These are phyloP conservation scores for Upupa epops DNA, from an alignment of 2,113 vertebrate species.

Conservation along the genomic window DNA sequence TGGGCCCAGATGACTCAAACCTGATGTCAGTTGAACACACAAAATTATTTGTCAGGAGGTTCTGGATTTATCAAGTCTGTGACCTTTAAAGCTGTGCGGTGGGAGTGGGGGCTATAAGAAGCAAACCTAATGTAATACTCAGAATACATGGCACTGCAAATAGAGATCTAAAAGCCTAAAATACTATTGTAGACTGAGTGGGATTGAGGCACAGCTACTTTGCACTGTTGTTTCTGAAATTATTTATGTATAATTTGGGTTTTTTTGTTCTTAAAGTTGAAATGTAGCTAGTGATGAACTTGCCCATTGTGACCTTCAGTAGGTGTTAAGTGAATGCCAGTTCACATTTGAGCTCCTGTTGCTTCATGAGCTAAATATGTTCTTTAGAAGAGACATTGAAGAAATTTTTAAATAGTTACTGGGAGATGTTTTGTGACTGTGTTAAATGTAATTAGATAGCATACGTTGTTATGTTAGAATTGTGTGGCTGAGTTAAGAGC, in stretches of 20 bases:
- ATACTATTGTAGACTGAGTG: not conserved
- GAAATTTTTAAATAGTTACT: not conserved
- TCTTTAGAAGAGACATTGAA: not conserved
- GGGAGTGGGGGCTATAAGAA: not conserved
- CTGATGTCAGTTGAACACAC: constrained; percentile 31
- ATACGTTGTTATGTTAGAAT: not conserved
- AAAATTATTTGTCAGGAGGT: constrained; percentile 67
- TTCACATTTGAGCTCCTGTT: not conserved
- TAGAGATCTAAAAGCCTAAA: not conserved
- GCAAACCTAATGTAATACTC: not conserved
- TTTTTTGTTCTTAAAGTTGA: not conserved
- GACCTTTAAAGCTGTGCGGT: not conserved
- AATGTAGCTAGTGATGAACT: not conserved
- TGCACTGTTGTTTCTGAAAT: not conserved
- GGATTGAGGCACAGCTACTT: not conserved
- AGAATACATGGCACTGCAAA: not conserved
- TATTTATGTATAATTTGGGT: not conserved
- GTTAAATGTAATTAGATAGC: not conserved
- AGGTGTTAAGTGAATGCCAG: not conserved
- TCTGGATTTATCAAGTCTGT: constrained; percentile 64
- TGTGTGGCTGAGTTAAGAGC: not conserved
- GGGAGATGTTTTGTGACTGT: not conserved
- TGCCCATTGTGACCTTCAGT: not conserved
- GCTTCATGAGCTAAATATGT: not conserved
- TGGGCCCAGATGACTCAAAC: constrained; percentile 73